These are phyloP conservation scores for Corythoichthys intestinalis DNA, from an alignment of 2,113 vertebrate species.

Conservation along the genomic window DNA sequence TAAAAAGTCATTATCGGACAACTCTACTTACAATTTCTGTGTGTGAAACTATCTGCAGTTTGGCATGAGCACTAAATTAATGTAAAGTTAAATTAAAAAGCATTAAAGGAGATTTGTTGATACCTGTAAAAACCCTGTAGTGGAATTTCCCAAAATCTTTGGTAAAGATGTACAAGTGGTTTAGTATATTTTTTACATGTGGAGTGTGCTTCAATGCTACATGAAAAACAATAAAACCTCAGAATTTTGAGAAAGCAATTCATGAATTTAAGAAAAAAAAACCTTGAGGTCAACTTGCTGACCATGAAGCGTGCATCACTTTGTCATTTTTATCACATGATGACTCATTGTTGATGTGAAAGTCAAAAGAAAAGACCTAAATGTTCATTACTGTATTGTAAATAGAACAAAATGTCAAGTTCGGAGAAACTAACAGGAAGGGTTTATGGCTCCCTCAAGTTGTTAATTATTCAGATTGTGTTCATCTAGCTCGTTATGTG, in stretches of 20 bases:
- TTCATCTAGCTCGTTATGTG: background rate
- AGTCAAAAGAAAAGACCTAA: background rate
- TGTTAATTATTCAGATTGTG: background rate
- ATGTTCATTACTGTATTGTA: background rate
- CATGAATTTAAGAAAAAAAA: background rate
- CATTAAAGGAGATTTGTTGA: too few species aligned
- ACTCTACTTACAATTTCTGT: too few species aligned
- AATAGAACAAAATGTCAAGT: background rate
- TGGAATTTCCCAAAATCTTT: background rate
- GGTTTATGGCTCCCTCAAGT: background rate
- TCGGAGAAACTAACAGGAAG: background rate
- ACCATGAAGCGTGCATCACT: slow-evolving; percentile 26
- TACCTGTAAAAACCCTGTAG: too few species aligned
- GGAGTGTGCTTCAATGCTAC: background rate
- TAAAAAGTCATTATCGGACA: too few species aligned
- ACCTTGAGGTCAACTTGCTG: slow-evolving; percentile 60
- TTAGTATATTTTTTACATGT: background rate
- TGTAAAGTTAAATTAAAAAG: too few species aligned
- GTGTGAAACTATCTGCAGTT: too few species aligned
- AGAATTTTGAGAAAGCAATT: background rate
- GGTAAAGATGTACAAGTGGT: background rate
- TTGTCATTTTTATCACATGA: slow-evolving; percentile 4
- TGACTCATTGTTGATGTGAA: background rate
- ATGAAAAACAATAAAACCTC: background rate
- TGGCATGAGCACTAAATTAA: too few species aligned